Evolutionary conservation across 2,888 invertebrate genomes (phyloP).

Genomic region (Drosophila fungiperda): DNA sequence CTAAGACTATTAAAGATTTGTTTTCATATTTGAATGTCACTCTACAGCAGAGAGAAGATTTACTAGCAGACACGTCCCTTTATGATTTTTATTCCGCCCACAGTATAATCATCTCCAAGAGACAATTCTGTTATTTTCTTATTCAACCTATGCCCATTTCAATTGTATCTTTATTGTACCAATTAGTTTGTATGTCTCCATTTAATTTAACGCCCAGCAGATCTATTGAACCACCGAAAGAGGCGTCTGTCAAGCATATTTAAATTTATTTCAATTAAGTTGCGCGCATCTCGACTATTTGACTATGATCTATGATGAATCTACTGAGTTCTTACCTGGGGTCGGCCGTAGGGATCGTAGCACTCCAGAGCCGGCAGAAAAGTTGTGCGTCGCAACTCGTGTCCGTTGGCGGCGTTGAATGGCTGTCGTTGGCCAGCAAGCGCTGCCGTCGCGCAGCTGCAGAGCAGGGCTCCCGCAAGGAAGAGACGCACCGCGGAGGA

Average conservation of each 20-base stretch:
- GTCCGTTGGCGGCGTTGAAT: slow-evolving; percentile 71
- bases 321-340: slow-evolving; percentile 85
- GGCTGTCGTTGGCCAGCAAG: slow-evolving; percentile 60
- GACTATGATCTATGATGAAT: slow-evolving; percentile 25
- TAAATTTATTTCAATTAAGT: slow-evolving; percentile 57
- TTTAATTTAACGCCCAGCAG: slow-evolving; percentile 53
- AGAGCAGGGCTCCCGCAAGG: slow-evolving; percentile 55
- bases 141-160: slow-evolving; percentile 8
- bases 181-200: slow-evolving; percentile 64
- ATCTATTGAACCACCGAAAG: slow-evolving; percentile 35
- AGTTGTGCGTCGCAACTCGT: slow-evolving; percentile 76
- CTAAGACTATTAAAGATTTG: not conserved
- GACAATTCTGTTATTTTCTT: not conserved
- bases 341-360: slow-evolving; percentile 86
- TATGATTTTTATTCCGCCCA: not conserved
- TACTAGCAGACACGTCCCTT: not conserved
- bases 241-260: slow-evolving; percentile 19
- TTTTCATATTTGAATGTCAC: not conserved
- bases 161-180: slow-evolving; percentile 50
- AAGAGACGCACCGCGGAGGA: slow-evolving; percentile 69
- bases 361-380: slow-evolving; percentile 85
- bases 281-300: slow-evolving; percentile 35
- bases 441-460: slow-evolving; percentile 48
- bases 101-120: not conserved
- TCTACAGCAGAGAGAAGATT: not conserved